Evolutionary conservation across 2,888 invertebrate genomes (phyloP), one percentile per base, ranked within the genome.

Genomic region (Plebejus melissa): DNA sequence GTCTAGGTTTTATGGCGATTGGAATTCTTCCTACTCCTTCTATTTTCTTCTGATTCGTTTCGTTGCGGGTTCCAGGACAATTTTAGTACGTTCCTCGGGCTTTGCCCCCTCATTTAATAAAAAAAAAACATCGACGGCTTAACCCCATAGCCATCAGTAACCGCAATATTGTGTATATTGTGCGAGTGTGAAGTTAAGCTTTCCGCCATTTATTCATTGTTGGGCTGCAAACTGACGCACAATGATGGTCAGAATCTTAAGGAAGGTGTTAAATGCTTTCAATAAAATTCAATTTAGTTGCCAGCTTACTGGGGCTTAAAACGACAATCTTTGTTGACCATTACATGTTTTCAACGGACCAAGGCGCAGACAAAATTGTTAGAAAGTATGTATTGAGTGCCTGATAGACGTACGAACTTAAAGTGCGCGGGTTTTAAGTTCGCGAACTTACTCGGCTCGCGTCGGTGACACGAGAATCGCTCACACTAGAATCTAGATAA

Each of bases 241-340:
- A 58, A 58, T 58, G 22, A n/a, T 57, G 57, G 58, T 58, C 58
- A n/a, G 58, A 58, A 22, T n/a, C 58, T 58, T 22, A 82, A 81
- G 82, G 83, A 83, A 82, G 82, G 84, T 85, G 86, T 86, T 83
- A 82, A 84, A 85, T 84, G 9, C 28, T 74, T 9, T 36, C 2
- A 58, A 22, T 58, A 9, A 58, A 58, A 58, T 58, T 58, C 58
- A 58, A 58, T 58, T 58, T 58, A 1, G 54, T 22, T 58, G 58
- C 22, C 58, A 58, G 58, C 1, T 58, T 58, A 58, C 54, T 16
- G 50, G 2, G 58, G 9, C 22, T 58, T 22, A 22, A 22, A 22
- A 22, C 22, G 58, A 22, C 22, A 58, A 58, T 22, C 9, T 4
- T 7, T 2, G 58, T 16, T 22, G 58, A 58, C 54, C 54, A 16